Percentiles rank a stretch among this genome's conserved stretches.
phyloP scores from a whole-genome alignment of 2,888 invertebrate genomes.

The Rotaria magnacalcarata region DNA sequence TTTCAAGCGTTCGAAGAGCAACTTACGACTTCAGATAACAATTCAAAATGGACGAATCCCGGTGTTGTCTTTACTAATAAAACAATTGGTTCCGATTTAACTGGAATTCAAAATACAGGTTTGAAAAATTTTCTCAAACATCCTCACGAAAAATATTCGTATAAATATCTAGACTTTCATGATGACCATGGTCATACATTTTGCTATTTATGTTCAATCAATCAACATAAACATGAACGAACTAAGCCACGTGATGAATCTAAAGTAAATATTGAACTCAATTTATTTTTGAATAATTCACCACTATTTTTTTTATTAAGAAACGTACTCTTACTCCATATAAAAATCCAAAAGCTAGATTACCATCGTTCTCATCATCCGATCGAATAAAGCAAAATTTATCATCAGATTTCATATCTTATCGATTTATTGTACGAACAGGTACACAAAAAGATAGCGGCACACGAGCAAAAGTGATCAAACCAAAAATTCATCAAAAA shows the following conservation, averaged over 20 bases:
- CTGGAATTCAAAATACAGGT: background rate
- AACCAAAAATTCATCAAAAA: background rate
- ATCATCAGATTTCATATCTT: background rate
- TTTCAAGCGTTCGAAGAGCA: background rate
- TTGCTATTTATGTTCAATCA: constrained; percentile 29
- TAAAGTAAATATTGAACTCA: background rate
- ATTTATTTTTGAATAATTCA: background rate
- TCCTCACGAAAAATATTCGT: background rate
- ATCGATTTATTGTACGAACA: constrained; percentile 37
- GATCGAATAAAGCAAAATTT: background rate
- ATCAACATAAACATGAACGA: background rate
- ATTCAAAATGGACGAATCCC: background rate
- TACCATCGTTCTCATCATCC: background rate
- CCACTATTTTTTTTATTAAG: background rate
- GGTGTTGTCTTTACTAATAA: background rate
- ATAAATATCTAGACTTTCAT: background rate
- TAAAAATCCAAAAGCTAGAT: background rate
- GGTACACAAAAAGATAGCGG: background rate
- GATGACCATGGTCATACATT: constrained; percentile 28
- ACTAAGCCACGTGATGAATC: constrained; percentile 26
- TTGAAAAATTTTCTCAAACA: background rate
- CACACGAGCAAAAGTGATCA: background rate
- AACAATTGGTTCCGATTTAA: background rate
- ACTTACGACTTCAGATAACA: too few species aligned
- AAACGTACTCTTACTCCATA: constrained; percentile 13